These are phyloP conservation scores for Drosophila nasuta DNA, from an alignment of 1,140 invertebrate species.

Conservation along the genomic window DNA sequence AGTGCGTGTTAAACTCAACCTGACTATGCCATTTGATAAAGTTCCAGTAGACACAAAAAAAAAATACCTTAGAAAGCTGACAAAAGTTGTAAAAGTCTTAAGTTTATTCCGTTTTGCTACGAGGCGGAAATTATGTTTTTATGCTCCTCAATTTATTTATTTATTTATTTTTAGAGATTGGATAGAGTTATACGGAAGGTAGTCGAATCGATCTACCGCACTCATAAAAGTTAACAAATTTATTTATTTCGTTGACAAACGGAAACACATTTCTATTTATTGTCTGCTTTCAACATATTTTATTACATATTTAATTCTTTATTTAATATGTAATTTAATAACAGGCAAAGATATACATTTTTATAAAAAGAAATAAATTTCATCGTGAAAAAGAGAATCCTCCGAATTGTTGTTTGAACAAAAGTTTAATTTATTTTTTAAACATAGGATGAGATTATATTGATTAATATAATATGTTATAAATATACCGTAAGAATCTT, in stretches of 20 bases:
- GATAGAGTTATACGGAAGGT: slow-evolving; percentile 4
- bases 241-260: not conserved
- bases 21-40: not conserved
- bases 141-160: not conserved
- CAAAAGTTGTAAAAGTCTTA: slow-evolving; percentile 7
- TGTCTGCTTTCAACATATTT: not conserved
- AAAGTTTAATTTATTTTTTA: too few relatives aligned
- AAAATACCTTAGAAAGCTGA: slow-evolving; percentile 28
- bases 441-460: too few relatives aligned
- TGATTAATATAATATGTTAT: too few relatives aligned
- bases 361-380: too few relatives aligned
- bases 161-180: slow-evolving; percentile 1
- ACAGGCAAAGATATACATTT: too few relatives aligned
- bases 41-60: not conserved
- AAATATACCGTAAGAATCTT: too few relatives aligned
- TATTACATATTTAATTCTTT: not conserved
- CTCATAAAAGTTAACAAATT: not conserved
- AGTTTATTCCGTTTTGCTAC: slow-evolving; percentile 3
- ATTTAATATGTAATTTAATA: too few relatives aligned
- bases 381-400: too few relatives aligned
- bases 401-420: too few relatives aligned
- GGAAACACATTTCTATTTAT: not conserved
- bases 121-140: slow-evolving; percentile 20
- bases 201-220: not conserved
- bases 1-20: slow-evolving; percentile 52